Percentiles rank a stretch among this genome's conserved stretches.
These are phyloP conservation scores for Eristalis arbustorum DNA, from an alignment of 2,888 invertebrate genomes.

Conservation along the genomic window DNA sequence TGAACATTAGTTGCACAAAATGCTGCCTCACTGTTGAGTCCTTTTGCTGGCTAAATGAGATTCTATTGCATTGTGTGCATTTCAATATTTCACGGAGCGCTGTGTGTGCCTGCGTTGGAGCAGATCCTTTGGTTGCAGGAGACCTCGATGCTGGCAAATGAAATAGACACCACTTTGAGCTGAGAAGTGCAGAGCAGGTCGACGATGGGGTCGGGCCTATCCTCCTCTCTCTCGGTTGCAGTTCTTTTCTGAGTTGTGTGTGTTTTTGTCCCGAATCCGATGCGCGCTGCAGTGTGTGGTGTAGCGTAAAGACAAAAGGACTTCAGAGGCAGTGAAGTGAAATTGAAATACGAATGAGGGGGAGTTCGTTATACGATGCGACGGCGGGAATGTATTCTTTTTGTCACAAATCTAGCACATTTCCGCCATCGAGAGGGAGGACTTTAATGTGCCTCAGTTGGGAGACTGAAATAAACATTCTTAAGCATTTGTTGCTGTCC, in stretches of 20 bases:
- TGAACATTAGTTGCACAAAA: conserved; percentile 62
- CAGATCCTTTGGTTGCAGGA: not conserved
- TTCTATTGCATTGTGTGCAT: conserved; percentile 29
- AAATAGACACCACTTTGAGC: conserved; percentile 19
- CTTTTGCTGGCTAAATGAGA: conserved; percentile 22
- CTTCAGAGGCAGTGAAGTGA: not conserved
- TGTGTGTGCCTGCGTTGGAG: not conserved
- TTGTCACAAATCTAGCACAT: too few species aligned
- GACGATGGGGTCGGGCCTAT: not conserved
- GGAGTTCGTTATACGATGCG: too few species aligned
- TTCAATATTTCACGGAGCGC: not conserved
- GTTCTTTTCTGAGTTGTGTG: not conserved
- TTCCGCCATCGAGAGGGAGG: too few species aligned
- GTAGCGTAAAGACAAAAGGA: not conserved
- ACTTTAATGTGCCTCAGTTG: too few species aligned
- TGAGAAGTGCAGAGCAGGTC: conserved; percentile 6
- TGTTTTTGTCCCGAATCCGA: not conserved
- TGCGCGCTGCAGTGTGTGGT: not conserved
- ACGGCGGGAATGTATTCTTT: too few species aligned
- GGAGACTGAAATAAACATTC: too few species aligned
- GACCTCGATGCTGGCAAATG: conserved; percentile 3
- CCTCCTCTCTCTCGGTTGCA: not conserved
- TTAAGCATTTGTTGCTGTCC: too few species aligned
- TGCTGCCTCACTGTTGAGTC: conserved; percentile 33
- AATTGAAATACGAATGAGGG: too few species aligned